These are phyloP conservation scores for Crotalus tigris DNA, from an alignment of 2,113 vertebrate species.

Conservation along the genomic window DNA sequence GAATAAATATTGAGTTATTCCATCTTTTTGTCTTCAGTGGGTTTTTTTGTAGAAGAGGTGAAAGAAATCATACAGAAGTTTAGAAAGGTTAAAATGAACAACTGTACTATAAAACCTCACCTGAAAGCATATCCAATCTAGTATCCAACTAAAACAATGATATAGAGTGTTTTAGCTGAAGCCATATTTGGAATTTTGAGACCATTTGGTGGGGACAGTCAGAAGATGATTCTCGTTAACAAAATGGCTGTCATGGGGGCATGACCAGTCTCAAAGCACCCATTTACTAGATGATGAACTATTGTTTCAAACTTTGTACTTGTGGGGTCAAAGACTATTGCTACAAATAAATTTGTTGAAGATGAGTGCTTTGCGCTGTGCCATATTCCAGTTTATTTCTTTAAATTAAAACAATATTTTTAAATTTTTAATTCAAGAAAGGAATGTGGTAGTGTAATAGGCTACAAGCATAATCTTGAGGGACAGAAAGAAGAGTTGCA, in stretches of 20 bases:
- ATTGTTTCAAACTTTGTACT: background rate
- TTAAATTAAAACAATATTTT: background rate
- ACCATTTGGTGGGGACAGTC: background rate
- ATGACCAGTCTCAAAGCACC: background rate
- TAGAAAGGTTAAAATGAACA: background rate
- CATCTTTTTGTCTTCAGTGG: background rate
- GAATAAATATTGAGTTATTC: background rate
- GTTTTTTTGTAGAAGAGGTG: background rate
- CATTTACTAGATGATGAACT: background rate
- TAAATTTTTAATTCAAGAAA: background rate
- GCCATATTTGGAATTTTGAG: background rate
- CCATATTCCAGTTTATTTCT: background rate
- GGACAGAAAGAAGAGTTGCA: background rate
- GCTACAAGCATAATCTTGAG: background rate
- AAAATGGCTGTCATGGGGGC: background rate
- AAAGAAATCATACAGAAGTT: background rate
- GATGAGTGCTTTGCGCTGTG: background rate
- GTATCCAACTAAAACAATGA: background rate
- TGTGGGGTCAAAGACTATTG: background rate
- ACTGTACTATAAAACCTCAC: background rate
- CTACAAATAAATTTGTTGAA: background rate
- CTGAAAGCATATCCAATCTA: background rate
- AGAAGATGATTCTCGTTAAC: background rate
- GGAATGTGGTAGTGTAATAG: background rate
- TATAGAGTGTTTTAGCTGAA: background rate